Percentiles rank a stretch among this genome's conserved stretches.
Conservation (phyloP, 2,888 invertebrate species). For the Lypha dubia region DNA sequence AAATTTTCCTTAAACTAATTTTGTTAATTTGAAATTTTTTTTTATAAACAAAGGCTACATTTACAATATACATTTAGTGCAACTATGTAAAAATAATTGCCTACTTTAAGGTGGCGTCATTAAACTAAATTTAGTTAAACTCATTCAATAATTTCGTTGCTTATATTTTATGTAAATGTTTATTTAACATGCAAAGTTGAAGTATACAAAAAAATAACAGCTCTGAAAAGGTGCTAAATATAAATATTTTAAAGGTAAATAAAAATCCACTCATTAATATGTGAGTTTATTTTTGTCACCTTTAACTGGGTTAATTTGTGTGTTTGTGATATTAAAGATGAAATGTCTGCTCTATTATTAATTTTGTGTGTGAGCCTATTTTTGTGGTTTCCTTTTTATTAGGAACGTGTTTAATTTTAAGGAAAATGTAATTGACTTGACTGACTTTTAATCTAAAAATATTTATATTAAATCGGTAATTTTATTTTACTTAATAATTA, state of each 20-base stretch:
- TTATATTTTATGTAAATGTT: constrained; percentile 27
- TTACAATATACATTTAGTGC: not conserved
- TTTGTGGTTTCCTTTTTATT: too few species aligned
- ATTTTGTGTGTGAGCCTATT: too few species aligned
- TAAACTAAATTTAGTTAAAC: constrained; percentile 15
- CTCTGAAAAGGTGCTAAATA: constrained; percentile 11
- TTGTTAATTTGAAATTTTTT: too few species aligned
- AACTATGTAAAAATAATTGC: constrained; percentile 7
- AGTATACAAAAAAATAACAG: not conserved
- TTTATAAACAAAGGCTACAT: too few species aligned
- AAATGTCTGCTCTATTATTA: too few species aligned
- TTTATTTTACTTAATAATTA: too few species aligned
- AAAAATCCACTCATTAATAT: constrained; percentile 38
- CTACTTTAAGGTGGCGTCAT: constrained; percentile 21
- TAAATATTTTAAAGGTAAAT: constrained; percentile 33
- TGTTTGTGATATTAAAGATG: not conserved
- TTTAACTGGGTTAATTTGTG: constrained; percentile 3
- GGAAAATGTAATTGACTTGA: too few species aligned
- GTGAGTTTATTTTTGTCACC: constrained; percentile 5
- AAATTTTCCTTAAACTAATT: not conserved
- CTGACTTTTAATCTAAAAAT: too few species aligned
- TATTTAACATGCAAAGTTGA: constrained; percentile 44
- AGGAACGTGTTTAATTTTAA: too few species aligned
- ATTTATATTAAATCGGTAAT: too few species aligned
- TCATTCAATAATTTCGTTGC: not conserved